Evolutionary conservation across 2,113 vertebrate genomes (phyloP).

Genomic region (Epinephelus lanceolatus): DNA sequence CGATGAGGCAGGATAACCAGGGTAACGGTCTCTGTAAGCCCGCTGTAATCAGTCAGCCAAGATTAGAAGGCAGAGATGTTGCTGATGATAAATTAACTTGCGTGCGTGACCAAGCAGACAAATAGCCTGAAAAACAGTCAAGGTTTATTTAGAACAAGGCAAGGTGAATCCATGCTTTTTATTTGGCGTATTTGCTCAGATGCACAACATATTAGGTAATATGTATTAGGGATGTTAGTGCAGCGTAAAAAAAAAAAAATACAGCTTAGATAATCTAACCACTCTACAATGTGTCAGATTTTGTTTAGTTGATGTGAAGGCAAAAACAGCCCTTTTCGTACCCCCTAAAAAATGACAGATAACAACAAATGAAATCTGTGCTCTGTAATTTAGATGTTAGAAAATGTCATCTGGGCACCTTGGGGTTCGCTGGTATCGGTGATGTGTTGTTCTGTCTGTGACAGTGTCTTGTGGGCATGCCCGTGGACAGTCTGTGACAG

Average conservation of each 20-base stretch:
- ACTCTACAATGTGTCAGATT: background rate
- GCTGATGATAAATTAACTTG: constrained; percentile 62
- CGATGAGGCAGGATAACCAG: constrained; percentile 54
- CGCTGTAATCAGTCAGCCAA: constrained; percentile 55
- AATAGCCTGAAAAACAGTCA: constrained; percentile 61
- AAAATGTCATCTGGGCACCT: constrained; percentile 53
- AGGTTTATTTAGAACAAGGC: constrained; percentile 58
- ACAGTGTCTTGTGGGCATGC: constrained; percentile 63
- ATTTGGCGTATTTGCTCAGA: constrained; percentile 19
- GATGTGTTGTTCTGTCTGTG: constrained; percentile 63
- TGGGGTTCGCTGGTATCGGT: constrained; percentile 35
- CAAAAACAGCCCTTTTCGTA: constrained; percentile 1
- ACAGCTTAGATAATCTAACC: constrained; percentile 1
- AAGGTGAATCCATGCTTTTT: constrained; percentile 39
- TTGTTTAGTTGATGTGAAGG: constrained; percentile 21
- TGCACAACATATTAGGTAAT: constrained; percentile 12
- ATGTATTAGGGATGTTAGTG: constrained; percentile 12
- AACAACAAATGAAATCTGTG: constrained; percentile 40
- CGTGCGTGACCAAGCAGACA: constrained; percentile 58
- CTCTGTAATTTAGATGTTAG: constrained; percentile 64
- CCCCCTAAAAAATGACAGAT: constrained; percentile 1
- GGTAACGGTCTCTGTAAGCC: constrained; percentile 34
- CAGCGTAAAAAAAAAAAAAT: background rate
- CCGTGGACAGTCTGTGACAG: constrained; percentile 68
- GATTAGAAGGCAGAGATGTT: constrained; percentile 68